These are phyloP conservation scores for Vulpes vulpes DNA, from an alignment of 2,113 vertebrate species.

Conservation along the genomic window DNA sequence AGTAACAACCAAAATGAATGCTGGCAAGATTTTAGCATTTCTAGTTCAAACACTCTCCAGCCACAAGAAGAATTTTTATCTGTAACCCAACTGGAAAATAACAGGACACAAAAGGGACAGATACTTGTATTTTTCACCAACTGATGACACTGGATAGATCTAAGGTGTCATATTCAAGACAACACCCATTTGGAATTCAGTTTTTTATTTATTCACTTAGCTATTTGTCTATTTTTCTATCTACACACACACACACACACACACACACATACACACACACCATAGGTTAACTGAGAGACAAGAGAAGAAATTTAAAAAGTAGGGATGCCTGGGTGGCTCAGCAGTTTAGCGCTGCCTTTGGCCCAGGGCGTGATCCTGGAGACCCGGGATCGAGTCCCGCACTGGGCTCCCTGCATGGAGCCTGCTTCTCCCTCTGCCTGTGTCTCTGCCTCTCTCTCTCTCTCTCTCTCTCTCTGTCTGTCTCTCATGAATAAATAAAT, in stretches of 20 bases:
- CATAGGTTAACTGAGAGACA: background rate
- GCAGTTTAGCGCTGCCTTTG: too few species aligned
- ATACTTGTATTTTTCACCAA: slow-evolving; percentile 22
- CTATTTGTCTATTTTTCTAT: background rate
- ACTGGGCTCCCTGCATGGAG: too few species aligned
- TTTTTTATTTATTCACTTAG: slow-evolving; percentile 19
- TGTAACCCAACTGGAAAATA: slow-evolving; percentile 34
- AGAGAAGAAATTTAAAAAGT: background rate
- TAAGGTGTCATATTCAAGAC: background rate
- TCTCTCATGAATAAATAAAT: too few species aligned
- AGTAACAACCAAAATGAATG: background rate
- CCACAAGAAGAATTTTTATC: background rate
- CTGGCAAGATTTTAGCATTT: slow-evolving; percentile 35
- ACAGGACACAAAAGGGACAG: background rate
- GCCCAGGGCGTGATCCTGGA: too few species aligned
- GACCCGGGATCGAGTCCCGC: too few species aligned
- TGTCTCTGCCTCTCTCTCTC: too few species aligned
- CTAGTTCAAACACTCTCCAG: background rate
- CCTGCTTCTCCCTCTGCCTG: too few species aligned
- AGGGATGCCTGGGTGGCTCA: too few species aligned
- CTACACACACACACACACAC: background rate
- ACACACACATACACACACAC: background rate
- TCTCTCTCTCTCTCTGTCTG: too few species aligned
- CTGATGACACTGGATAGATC: background rate
- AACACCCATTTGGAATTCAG: background rate